These are phyloP conservation scores for cat (Felis catus) DNA, from an alignment of 2,113 vertebrate genomes.

Conservation along the genomic window DNA sequence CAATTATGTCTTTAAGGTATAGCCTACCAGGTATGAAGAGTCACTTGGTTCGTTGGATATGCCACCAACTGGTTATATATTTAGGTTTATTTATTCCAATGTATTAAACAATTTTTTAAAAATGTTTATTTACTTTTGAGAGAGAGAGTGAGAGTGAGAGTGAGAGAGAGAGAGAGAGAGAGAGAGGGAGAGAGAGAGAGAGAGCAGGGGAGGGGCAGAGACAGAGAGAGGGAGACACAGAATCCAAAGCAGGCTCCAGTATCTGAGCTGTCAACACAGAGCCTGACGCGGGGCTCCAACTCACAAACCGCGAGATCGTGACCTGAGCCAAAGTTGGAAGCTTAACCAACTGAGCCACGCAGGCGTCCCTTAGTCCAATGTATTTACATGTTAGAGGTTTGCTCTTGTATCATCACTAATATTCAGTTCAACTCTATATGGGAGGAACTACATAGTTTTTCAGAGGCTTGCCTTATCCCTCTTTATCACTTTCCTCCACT, in stretches of 20 bases:
- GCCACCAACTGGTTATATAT: not conserved
- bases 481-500: not conserved
- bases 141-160: too few species aligned
- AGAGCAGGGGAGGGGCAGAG: too few species aligned
- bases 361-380: not conserved
- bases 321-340: too few species aligned
- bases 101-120: not conserved
- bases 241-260: too few species aligned
- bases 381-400: not conserved
- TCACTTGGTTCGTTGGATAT: not conserved
- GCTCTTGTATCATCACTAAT: not conserved
- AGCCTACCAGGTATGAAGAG: not conserved
- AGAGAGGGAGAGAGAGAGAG: too few species aligned
- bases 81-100: not conserved
- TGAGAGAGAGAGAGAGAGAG: too few species aligned
- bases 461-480: not conserved
- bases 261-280: too few species aligned
- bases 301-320: too few species aligned
- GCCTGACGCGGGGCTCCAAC: too few species aligned
- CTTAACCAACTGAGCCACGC: too few species aligned
- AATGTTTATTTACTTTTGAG: too few species aligned
- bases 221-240: too few species aligned
- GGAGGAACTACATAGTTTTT: not conserved
- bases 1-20: not conserved
- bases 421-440: not conserved